phyloP scores from a whole-genome alignment of 1,140 invertebrate species.

The Drosophila aff. region DNA sequence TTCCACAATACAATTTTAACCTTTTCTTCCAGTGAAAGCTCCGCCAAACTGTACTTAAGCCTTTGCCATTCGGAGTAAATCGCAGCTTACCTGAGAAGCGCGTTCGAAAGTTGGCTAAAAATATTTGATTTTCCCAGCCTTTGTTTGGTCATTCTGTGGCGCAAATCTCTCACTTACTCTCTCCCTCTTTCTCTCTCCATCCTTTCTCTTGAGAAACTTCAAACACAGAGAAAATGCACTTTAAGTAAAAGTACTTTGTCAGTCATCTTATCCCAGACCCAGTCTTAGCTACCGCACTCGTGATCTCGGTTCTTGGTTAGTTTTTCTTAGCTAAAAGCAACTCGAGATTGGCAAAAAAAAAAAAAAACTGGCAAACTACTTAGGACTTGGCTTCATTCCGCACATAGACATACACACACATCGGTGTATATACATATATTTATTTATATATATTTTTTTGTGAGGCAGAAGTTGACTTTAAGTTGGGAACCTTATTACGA shows the following conservation, averaged over 20 bases:
- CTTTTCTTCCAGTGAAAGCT: not conserved
- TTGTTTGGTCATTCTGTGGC: slow-evolving; percentile 35
- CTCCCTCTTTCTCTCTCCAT: not conserved
- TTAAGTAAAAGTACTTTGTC: slow-evolving; percentile 76
- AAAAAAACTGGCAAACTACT: slow-evolving; percentile 46
- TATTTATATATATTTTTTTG: not conserved
- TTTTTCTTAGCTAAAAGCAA: slow-evolving; percentile 58
- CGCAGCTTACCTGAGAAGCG: slow-evolving; percentile 13
- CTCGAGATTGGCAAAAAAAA: slow-evolving; percentile 37
- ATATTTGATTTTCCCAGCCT: slow-evolving; percentile 44
- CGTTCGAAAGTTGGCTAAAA: slow-evolving; percentile 11
- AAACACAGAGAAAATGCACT: slow-evolving; percentile 67
- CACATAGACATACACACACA: slow-evolving; percentile 1
- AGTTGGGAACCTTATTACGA: slow-evolving; percentile 54
- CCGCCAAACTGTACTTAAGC: slow-evolving; percentile 10
- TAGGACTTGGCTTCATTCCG: slow-evolving; percentile 32
- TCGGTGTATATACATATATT: not conserved
- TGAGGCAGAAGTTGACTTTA: slow-evolving; percentile 17
- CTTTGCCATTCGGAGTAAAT: not conserved
- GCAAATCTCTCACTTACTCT: slow-evolving; percentile 25
- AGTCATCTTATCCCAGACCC: slow-evolving; percentile 37
- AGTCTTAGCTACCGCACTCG: slow-evolving; percentile 7
- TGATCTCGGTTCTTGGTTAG: slow-evolving; percentile 50
- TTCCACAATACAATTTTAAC: too few relatives aligned
- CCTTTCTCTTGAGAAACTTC: slow-evolving; percentile 36